These are phyloP conservation scores for Sinodicranocentrus sp. DNA, from an alignment of 2,888 invertebrate genomes.

Conservation along the genomic window DNA sequence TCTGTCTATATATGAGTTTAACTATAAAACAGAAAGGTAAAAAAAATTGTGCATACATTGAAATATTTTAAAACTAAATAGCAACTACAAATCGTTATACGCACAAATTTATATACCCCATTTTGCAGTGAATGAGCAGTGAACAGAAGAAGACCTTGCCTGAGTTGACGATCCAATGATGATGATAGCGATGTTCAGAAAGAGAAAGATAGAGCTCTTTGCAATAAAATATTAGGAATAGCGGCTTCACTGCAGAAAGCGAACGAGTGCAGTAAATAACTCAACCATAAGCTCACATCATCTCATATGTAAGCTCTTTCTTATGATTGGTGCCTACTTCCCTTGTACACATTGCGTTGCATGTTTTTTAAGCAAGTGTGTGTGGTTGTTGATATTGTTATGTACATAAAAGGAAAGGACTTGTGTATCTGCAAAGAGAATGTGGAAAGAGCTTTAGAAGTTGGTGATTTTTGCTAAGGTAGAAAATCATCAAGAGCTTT, in stretches of 20 bases:
- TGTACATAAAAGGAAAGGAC: background rate
- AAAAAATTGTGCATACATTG: background rate
- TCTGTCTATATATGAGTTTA: too few species aligned
- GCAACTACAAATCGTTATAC: background rate
- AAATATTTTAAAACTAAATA: background rate
- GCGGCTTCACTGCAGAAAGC: conserved; percentile 16
- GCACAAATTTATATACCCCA: background rate
- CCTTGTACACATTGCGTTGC: background rate
- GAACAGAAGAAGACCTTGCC: conserved; percentile 7
- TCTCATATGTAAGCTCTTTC: background rate
- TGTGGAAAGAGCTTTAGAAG: conserved; percentile 6
- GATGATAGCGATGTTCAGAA: conserved; percentile 6
- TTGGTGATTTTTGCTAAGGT: too few species aligned
- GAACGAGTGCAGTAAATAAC: conserved; percentile 11
- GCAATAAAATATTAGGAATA: background rate
- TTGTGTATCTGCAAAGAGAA: background rate
- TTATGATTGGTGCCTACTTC: background rate
- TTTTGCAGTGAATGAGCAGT: too few species aligned
- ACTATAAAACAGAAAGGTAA: background rate
- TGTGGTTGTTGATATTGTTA: background rate
- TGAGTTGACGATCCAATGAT: conserved; percentile 8
- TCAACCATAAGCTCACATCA: background rate
- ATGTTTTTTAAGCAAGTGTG: too few species aligned
- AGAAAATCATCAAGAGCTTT: too few species aligned
- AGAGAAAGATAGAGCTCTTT: background rate